Percentiles rank a stretch among this genome's conserved stretches.
Evolutionary conservation across 2,888 invertebrate genomes (phyloP).

Genomic region (Scaptomyza polygonia): DNA sequence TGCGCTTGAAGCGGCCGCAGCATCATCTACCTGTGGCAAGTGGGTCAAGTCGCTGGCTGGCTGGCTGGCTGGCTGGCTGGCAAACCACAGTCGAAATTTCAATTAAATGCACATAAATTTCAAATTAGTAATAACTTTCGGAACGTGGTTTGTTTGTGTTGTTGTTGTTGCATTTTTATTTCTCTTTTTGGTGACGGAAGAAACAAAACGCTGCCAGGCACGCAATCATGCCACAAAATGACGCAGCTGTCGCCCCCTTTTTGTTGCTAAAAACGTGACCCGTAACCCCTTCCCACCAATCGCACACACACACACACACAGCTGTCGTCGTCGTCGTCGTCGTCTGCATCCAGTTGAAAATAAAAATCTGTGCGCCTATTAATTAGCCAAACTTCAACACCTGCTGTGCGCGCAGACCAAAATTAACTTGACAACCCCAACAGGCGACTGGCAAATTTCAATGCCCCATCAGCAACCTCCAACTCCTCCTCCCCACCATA

Average conservation of each 20-base stretch:
- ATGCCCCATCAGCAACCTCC: neutral
- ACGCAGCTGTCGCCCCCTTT: constrained; percentile 64
- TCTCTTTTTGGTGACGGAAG: constrained; percentile 14
- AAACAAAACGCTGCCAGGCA: constrained; percentile 70
- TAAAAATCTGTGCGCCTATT: constrained; percentile 74
- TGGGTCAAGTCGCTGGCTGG: constrained; percentile 7
- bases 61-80: constrained; percentile 5
- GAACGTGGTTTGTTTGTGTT: constrained; percentile 48
- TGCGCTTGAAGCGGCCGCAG: constrained; percentile 28
- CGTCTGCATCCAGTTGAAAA: constrained; percentile 33
- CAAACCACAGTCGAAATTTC: constrained; percentile 61
- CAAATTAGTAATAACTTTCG: constrained; percentile 74
- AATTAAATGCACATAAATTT: constrained; percentile 78
- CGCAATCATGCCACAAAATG: constrained; percentile 49
- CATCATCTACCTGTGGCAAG: constrained; percentile 16
- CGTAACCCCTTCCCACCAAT: constrained; percentile 27
- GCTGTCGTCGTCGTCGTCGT: no score
- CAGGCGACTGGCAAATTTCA: constrained; percentile 28
- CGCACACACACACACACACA: constrained; percentile 10
- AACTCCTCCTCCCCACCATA: neutral
- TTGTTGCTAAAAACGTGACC: constrained; percentile 56
- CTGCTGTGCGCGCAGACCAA: constrained; percentile 60
- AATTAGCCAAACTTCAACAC: constrained; percentile 78
- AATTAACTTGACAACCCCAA: constrained; percentile 68
- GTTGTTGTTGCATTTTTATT: neutral